phyloP scores from a whole-genome alignment of 2,797 vertebrate species.

The Austrolebias charrua region DNA sequence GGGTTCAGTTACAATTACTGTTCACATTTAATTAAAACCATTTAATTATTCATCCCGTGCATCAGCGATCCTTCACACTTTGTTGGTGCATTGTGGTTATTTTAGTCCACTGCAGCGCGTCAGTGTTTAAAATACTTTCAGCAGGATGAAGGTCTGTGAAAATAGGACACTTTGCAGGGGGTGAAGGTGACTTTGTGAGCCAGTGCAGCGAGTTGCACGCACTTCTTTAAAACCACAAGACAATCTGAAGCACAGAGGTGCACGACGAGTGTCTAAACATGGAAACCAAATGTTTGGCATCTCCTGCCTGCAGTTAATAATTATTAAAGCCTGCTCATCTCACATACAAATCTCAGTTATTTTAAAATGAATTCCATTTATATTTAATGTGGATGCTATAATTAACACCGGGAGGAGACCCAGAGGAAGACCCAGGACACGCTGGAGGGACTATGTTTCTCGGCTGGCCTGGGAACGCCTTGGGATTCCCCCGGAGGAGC shows the following conservation, averaged over 20 bases:
- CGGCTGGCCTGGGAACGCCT: no score
- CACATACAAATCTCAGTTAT: neutral
- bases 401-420: no score
- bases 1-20: neutral
- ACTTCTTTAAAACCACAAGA: conserved; percentile 6
- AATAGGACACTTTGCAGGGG: conserved; percentile 51
- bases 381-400: neutral
- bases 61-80: neutral
- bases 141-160: conserved; percentile 41
- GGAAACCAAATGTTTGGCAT: neutral
- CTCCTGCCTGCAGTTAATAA: no score
- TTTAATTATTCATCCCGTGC: neutral
- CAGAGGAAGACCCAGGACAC: no score
- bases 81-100: conserved; percentile 38
- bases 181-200: conserved; percentile 52
- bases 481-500: no score
- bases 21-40: neutral
- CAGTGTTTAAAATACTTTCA: conserved; percentile 27
- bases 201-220: conserved; percentile 13
- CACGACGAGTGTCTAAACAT: neutral
- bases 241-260: neutral
- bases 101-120: conserved; percentile 50
- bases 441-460: no score
- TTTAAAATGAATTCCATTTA: no score
- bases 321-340: neutral